A percentile compares a stretch with the other conserved stretches of the same genome.
Conservation (phyloP, 1,140 invertebrate genomes). For the Yoshiicerus persimilis region DNA sequence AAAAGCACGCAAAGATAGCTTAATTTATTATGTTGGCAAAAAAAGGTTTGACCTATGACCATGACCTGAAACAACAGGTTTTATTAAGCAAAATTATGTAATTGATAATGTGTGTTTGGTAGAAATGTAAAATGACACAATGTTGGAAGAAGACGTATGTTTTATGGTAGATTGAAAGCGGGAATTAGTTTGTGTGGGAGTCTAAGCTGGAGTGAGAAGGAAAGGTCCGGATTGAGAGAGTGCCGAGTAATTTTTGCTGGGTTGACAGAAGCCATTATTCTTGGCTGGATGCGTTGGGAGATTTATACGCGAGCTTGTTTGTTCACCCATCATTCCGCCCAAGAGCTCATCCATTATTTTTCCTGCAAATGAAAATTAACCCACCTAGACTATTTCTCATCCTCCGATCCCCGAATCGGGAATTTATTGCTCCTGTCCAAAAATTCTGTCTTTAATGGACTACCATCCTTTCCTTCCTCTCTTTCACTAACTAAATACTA, state of each 20-base stretch:
- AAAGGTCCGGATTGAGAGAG: constrained; percentile 9
- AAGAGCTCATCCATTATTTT: constrained; percentile 45
- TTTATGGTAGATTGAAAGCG: not conserved
- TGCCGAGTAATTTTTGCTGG: constrained; percentile 43
- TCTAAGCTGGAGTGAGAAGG: not conserved
- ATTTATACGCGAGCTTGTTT: constrained; percentile 43
- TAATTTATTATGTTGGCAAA: too few relatives aligned
- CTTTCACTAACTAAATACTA: not conserved
- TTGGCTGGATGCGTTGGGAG: constrained; percentile 27
- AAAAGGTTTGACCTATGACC: too few relatives aligned
- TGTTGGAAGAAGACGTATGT: too few relatives aligned
- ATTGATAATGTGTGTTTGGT: too few relatives aligned
- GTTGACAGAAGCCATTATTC: constrained; percentile 48
- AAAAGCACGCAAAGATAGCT: too few relatives aligned
- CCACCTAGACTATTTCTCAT: constrained; percentile 30
- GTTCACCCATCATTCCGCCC: constrained; percentile 40
- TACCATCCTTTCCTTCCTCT: not conserved
- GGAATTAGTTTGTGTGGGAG: not conserved
- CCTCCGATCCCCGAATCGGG: constrained; percentile 1
- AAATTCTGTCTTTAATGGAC: constrained; percentile 17
- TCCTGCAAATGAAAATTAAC: constrained; percentile 39
- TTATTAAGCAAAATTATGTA: too few relatives aligned
- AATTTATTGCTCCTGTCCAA: constrained; percentile 43
- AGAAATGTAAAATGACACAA: too few relatives aligned
- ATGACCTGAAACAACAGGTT: too few relatives aligned